Evolutionary conservation across 1,140 invertebrate species (phyloP).

Genomic region (Trypoxylus dichotomus): DNA sequence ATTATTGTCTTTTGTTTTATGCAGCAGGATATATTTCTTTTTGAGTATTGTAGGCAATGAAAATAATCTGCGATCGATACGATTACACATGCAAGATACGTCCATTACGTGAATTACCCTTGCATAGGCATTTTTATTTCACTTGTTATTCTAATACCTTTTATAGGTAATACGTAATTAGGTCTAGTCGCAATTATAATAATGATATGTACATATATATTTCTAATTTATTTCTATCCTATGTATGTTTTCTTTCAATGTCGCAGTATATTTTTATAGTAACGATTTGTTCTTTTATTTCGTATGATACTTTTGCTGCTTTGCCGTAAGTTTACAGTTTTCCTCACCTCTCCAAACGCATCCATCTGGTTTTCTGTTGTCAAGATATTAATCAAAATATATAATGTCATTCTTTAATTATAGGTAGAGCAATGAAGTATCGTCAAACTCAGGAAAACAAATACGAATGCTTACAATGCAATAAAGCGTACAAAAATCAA

Average conservation of each 20-base stretch:
- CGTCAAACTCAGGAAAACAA: neutral
- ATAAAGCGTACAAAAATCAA: conserved; percentile 40
- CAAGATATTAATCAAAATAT: neutral
- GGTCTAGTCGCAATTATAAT: too few species aligned
- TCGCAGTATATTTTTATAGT: neutral
- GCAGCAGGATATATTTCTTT: too few species aligned
- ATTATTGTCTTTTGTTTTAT: too few species aligned
- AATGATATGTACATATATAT: too few species aligned
- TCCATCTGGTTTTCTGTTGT: neutral
- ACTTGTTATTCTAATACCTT: too few species aligned
- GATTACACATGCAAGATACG: too few species aligned
- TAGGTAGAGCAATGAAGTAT: neutral
- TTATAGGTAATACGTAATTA: too few species aligned
- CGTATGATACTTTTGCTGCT: neutral
- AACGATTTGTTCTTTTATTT: neutral
- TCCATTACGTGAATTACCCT: too few species aligned
- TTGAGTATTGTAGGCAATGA: too few species aligned
- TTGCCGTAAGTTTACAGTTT: neutral
- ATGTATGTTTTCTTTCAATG: neutral
- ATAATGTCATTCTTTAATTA: neutral
- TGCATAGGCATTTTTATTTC: too few species aligned
- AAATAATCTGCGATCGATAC: too few species aligned
- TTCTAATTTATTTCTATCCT: too few species aligned
- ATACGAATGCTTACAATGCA: conserved; percentile 32
- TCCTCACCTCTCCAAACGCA: neutral